Conservation (phyloP, 2,888 invertebrate genomes). For the Esperia sulphurella region DNA sequence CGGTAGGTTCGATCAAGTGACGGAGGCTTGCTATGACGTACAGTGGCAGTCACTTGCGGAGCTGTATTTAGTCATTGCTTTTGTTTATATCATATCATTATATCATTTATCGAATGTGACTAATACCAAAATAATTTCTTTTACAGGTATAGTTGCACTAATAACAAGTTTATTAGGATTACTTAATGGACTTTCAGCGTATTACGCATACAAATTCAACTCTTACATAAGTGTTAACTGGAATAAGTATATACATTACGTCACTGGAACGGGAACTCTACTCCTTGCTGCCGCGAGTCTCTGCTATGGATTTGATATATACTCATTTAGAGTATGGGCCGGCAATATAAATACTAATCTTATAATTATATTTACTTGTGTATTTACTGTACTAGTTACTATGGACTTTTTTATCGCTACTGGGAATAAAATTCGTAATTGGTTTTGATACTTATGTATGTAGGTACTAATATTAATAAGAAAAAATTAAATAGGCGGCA, state of each 20-base stretch:
- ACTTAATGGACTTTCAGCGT: conserved; percentile 28
- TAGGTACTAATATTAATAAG: neutral
- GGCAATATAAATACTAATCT: conserved; percentile 20
- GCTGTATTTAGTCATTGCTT: too few species aligned
- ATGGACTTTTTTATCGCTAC: conserved; percentile 32
- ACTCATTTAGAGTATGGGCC: conserved; percentile 31
- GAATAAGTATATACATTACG: conserved; percentile 30
- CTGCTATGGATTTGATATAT: conserved; percentile 29
- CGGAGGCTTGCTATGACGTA: too few species aligned
- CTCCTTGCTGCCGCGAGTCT: conserved; percentile 32
- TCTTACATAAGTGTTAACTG: conserved; percentile 15
- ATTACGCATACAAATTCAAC: conserved; percentile 23
- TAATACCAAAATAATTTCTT: neutral
- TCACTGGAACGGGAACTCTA: conserved; percentile 31
- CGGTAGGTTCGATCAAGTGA: too few species aligned
- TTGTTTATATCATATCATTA: too few species aligned
- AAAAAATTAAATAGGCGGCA: too few species aligned
- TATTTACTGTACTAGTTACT: conserved; percentile 29
- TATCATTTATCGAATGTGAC: too few species aligned
- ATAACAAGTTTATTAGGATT: conserved; percentile 25
- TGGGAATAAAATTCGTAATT: conserved; percentile 17
- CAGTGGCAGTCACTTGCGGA: too few species aligned
- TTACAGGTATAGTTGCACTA: conserved; percentile 38
- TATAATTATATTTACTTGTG: conserved; percentile 13
- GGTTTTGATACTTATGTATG: neutral